Evolutionary conservation across 2,113 vertebrate species (phyloP).

Genomic region (Nesospiza acunhae): DNA sequence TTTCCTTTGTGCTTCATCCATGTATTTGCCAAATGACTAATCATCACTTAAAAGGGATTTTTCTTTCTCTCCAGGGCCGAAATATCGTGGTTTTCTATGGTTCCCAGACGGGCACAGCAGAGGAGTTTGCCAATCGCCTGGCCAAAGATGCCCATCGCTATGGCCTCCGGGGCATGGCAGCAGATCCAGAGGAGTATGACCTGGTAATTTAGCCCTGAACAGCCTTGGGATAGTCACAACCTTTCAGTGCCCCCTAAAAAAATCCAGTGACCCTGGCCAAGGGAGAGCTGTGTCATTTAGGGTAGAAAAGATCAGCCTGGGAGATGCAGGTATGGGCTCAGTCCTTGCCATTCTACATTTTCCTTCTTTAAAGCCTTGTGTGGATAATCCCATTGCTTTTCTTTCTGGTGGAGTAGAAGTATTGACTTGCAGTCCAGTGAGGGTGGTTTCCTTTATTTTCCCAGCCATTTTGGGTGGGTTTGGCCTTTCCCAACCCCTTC

Average conservation of each 20-base stretch:
- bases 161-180: constrained; percentile 93
- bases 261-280: neutral
- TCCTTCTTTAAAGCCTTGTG: neutral
- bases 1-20: neutral
- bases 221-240: neutral
- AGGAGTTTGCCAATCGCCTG: constrained; percentile 94
- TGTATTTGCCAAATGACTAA: neutral
- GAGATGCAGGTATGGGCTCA: neutral
- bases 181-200: constrained; percentile 95
- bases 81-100: constrained; percentile 97
- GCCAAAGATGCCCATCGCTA: constrained; percentile 97
- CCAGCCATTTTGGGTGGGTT: neutral
- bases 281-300: neutral
- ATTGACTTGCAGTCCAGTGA: neutral
- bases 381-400: neutral
- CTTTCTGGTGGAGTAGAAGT: neutral
- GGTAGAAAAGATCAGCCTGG: neutral
- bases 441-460: neutral
- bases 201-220: constrained; percentile 76
- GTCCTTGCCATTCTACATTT: neutral
- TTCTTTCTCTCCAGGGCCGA: constrained; percentile 77
- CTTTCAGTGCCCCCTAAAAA: neutral
- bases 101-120: constrained; percentile 94
- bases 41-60: neutral
- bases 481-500: neutral